These are phyloP conservation scores for Arge pagana DNA, from an alignment of 2,888 invertebrate species.

Conservation along the genomic window DNA sequence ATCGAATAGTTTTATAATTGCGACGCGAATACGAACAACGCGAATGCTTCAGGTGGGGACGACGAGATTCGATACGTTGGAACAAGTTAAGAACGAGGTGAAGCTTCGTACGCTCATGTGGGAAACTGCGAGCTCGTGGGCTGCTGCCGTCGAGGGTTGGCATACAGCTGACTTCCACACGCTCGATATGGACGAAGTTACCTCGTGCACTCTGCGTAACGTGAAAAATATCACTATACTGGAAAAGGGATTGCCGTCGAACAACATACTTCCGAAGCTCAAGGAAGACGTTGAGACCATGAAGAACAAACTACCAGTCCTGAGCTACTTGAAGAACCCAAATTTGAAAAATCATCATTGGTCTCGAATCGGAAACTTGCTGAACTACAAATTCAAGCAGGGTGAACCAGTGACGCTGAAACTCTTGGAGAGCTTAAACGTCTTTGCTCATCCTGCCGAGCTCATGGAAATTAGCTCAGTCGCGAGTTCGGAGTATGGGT, in stretches of 20 bases:
- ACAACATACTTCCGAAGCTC: constrained; percentile 77
- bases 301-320: constrained; percentile 79
- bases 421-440: constrained; percentile 72
- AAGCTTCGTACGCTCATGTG: constrained; percentile 80
- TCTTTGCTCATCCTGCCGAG: constrained; percentile 73
- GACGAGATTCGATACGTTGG: constrained; percentile 79
- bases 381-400: constrained; percentile 74
- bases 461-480: constrained; percentile 85
- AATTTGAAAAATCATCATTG: constrained; percentile 81
- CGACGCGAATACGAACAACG: background rate
- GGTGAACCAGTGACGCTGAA: constrained; percentile 71
- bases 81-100: constrained; percentile 79
- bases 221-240: constrained; percentile 76
- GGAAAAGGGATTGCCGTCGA: constrained; percentile 82
- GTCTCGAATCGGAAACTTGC: constrained; percentile 76
- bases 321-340: constrained; percentile 81
- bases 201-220: constrained; percentile 67
- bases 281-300: constrained; percentile 79
- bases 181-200: constrained; percentile 76
- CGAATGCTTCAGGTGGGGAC: constrained; percentile 70
- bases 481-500: constrained; percentile 84
- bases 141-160: constrained; percentile 70
- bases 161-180: constrained; percentile 65
- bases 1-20: constrained; percentile 25
- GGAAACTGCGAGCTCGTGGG: constrained; percentile 80